Base-by-base conservation (phyloP, 1,140 invertebrate species). In the Caenorhabditis briggsae region DNA sequence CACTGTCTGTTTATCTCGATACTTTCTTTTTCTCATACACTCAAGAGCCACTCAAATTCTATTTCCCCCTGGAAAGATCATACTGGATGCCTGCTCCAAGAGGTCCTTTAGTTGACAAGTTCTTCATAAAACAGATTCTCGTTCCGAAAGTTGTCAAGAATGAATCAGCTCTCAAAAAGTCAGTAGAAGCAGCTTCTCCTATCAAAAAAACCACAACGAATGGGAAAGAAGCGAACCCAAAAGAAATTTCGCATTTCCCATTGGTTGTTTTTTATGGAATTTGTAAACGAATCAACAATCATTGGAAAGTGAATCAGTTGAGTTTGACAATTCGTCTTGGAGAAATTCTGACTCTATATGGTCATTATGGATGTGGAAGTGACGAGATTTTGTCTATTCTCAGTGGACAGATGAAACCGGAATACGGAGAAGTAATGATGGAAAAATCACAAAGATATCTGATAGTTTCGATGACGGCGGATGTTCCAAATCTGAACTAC, bases 311-410 rank as follows among this genome's bases (percentile, higher is more conserved):
- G 20, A 78, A 78, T 50, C 70, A 78, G 53, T 12, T 78, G n/a
- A 78, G 70, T 78, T 50, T 78, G n/a, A 78, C 70, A 0, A 23
- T 50, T 50, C 70, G 33, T 20, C 33, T 78, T 12, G 70, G 70
- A 78, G 70, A 78, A 78, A 12, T 78, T 46, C n/a, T 53, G 5
- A 78, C 70, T 12, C 14, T 78, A 8, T 78, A 78, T 50, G 70
- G 70, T 53, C 46, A 78, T 78, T 46, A 78, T 50, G 70, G 70
- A 50, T 78, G 70, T 78, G 70, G 70, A 48, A 78, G 70, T 50
- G 70, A 53, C 23, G 70, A 78, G 70, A 78, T 78, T 78, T 12
- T 78, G 12, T 50, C 43, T 0, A 78, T 78, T 5, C 50, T 78
- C 9, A 53, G 46, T 50, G 70, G 46, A 50, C 7, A 53, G 20